Percentiles rank a stretch among this genome's conserved stretches.
phyloP scores from a whole-genome alignment of 2,888 invertebrate genomes.

The Cerceris ruficornis region DNA sequence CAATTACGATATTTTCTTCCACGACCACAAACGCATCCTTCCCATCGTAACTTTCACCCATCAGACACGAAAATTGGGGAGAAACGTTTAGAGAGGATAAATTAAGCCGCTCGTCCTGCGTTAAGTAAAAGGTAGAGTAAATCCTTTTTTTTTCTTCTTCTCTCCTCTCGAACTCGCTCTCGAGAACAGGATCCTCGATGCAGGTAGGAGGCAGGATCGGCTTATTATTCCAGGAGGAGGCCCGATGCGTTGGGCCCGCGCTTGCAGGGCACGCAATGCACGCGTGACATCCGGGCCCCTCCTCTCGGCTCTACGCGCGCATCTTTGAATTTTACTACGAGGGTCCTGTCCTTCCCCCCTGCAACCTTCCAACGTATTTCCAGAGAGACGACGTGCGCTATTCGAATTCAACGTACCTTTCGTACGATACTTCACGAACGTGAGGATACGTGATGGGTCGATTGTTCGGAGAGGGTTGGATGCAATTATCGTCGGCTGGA shows the following conservation, averaged over 20 bases:
- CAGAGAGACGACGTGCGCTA: slow-evolving; percentile 1
- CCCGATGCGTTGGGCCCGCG: slow-evolving; percentile 56
- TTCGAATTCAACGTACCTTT: slow-evolving; percentile 22
- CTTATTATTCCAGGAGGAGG: slow-evolving; percentile 69
- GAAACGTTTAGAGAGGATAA: too few relatives aligned
- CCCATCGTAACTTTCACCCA: too few relatives aligned
- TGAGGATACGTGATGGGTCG: neutral
- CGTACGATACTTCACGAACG: slow-evolving; percentile 31
- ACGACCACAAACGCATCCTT: too few relatives aligned
- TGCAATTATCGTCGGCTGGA: too few relatives aligned
- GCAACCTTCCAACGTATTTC: slow-evolving; percentile 7
- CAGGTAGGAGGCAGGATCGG: slow-evolving; percentile 22
- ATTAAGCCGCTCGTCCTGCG: too few relatives aligned
- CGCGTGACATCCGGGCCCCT: slow-evolving; percentile 77
- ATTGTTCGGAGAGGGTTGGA: neutral
- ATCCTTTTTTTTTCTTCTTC: neutral
- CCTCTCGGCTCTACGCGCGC: slow-evolving; percentile 47
- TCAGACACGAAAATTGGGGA: too few relatives aligned
- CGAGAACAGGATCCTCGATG: slow-evolving; percentile 33
- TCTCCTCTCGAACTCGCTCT: neutral
- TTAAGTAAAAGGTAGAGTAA: too few relatives aligned
- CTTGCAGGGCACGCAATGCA: slow-evolving; percentile 71
- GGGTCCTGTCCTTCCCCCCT: slow-evolving; percentile 20
- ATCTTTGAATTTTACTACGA: slow-evolving; percentile 54
- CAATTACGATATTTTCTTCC: too few relatives aligned